These are phyloP conservation scores for Chaetorhynchus papuensis DNA, from an alignment of 2,113 vertebrate species.

Conservation along the genomic window DNA sequence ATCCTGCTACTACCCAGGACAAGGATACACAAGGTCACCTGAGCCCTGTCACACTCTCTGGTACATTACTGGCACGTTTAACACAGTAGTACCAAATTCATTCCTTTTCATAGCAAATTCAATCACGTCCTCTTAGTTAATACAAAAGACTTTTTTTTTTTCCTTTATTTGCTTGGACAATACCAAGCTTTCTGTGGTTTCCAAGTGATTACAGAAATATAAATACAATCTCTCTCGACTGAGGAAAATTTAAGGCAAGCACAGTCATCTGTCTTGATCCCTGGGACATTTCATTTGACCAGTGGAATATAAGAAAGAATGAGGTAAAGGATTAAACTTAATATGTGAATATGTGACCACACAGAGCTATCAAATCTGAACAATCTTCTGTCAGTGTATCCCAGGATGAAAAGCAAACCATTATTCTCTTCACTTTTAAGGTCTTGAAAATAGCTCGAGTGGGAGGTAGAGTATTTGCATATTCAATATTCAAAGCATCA, in stretches of 20 bases:
- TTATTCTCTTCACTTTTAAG: constrained; percentile 30
- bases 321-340: neutral
- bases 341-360: neutral
- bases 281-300: neutral
- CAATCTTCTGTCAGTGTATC: neutral
- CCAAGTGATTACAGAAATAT: neutral
- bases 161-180: neutral
- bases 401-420: constrained; percentile 22
- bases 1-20: constrained; percentile 72
- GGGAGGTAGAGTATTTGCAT: constrained; percentile 52
- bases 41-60: neutral
- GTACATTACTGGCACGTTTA: neutral
- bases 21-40: constrained; percentile 75
- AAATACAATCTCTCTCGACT: neutral
- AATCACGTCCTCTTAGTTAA: neutral
- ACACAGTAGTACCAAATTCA: neutral
- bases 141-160: neutral
- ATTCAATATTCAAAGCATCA: constrained; percentile 41
- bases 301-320: neutral
- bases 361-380: neutral
- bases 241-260: neutral
- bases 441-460: constrained; percentile 48
- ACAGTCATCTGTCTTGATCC: neutral
- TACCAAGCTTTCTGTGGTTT: neutral
- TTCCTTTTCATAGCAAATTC: neutral